Percentiles rank a stretch among this genome's conserved stretches.
phyloP scores from a whole-genome alignment of 2,113 vertebrate genomes.

The Corythoichthys haematopterus region DNA sequence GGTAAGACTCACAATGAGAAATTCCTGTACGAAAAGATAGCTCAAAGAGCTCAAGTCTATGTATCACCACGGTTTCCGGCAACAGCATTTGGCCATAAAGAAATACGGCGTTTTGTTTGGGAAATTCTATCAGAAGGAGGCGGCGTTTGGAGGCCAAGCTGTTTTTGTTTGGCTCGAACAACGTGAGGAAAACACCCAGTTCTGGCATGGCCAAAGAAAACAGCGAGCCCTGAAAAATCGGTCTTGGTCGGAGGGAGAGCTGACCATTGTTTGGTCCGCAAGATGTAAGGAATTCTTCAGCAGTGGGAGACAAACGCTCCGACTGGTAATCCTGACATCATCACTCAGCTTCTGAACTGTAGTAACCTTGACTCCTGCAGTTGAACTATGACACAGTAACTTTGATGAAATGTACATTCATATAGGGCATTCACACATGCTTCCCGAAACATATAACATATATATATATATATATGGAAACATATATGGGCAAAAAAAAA shows the following conservation, averaged over 20 bases:
- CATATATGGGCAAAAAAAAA: too few species aligned
- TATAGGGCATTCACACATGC: neutral
- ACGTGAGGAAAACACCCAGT: slow-evolving; percentile 27
- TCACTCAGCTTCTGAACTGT: slow-evolving; percentile 18
- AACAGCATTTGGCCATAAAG: neutral
- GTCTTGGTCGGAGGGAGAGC: neutral
- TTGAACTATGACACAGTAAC: slow-evolving; percentile 25
- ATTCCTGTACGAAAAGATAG: slow-evolving; percentile 4
- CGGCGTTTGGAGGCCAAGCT: neutral
- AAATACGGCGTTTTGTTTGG: neutral
- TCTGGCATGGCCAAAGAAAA: slow-evolving; percentile 37
- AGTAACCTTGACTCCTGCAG: slow-evolving; percentile 29
- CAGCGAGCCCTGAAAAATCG: slow-evolving; percentile 16
- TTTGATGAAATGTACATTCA: neutral
- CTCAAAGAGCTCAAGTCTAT: neutral
- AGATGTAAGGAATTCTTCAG: slow-evolving; percentile 49
- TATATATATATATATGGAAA: too few species aligned
- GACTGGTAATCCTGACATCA: slow-evolving; percentile 19
- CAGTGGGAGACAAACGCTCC: slow-evolving; percentile 24
- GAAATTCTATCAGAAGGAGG: neutral
- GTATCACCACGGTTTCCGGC: neutral
- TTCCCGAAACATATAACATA: too few species aligned
- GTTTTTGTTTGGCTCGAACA: slow-evolving; percentile 26
- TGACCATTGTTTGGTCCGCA: slow-evolving; percentile 51
- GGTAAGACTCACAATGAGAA: slow-evolving; percentile 7